phyloP scores from a whole-genome alignment of 1,140 invertebrate species.

The Ceratoteleas bidentatus region DNA sequence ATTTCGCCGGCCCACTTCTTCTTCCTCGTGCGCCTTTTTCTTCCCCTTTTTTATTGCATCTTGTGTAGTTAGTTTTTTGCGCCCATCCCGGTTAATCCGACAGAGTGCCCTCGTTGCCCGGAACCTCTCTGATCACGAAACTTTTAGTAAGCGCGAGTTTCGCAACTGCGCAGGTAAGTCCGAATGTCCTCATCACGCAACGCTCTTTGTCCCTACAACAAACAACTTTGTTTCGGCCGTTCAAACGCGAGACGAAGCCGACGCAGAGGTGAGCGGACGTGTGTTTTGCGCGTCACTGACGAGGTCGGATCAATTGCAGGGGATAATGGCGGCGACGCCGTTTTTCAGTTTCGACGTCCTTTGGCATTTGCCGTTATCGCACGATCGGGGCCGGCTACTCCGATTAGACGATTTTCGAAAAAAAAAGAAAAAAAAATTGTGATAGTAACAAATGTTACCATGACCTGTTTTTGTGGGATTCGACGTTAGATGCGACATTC shows the following conservation, averaged over 20 bases:
- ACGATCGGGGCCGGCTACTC: too few species aligned
- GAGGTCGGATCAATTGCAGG: slow-evolving; percentile 17
- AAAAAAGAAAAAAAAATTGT: too few species aligned
- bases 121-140: slow-evolving; percentile 64
- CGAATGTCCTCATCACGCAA: slow-evolving; percentile 57
- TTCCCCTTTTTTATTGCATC: slow-evolving; percentile 49
- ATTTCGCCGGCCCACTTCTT: slow-evolving; percentile 17
- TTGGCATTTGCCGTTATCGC: too few species aligned
- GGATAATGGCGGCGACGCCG: not conserved
- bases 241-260: slow-evolving; percentile 26
- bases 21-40: not conserved
- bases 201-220: slow-evolving; percentile 52
- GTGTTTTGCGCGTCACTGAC: slow-evolving; percentile 3
- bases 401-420: too few species aligned
- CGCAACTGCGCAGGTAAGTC: slow-evolving; percentile 55
- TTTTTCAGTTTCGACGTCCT: too few species aligned
- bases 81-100: slow-evolving; percentile 55
- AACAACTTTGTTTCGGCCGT: slow-evolving; percentile 51
- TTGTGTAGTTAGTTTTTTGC: slow-evolving; percentile 53
- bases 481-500: too few species aligned
- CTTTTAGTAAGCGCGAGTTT: slow-evolving; percentile 57
- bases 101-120: slow-evolving; percentile 53
- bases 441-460: too few species aligned
- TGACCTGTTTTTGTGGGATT: too few species aligned
- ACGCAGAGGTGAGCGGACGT: slow-evolving; percentile 32